Evolutionary conservation across 2,113 vertebrate genomes (phyloP).

Genomic region (Megaleporinus macrocephalus): DNA sequence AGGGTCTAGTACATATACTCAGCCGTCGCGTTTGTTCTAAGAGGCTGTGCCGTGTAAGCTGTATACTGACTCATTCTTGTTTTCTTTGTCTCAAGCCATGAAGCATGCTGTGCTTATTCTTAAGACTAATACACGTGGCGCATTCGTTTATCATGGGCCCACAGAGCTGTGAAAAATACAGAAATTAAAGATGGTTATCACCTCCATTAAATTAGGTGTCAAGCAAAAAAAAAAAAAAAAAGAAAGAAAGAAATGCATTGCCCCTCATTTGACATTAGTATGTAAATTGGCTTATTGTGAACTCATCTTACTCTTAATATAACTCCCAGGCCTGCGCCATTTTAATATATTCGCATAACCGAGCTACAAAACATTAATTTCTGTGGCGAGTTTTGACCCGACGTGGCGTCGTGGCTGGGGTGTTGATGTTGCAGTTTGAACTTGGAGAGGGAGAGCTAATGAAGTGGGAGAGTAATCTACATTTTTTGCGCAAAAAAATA

Average conservation of each 20-base stretch:
- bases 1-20: not conserved
- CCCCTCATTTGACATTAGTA: slow-evolving; percentile 43
- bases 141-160: slow-evolving; percentile 44
- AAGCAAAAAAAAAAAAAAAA: slow-evolving; percentile 41
- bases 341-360: slow-evolving; percentile 8
- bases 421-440: slow-evolving; percentile 10
- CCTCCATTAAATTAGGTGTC: slow-evolving; percentile 47
- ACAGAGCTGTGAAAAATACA: slow-evolving; percentile 50
- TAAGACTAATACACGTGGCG: slow-evolving; percentile 35
- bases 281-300: slow-evolving; percentile 42
- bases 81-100: slow-evolving; percentile 33
- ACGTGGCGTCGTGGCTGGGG: not conserved
- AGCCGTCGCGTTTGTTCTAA: not conserved
- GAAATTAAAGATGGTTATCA: slow-evolving; percentile 54
- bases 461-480: slow-evolving; percentile 16
- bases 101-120: slow-evolving; percentile 25
- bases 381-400: slow-evolving; percentile 4
- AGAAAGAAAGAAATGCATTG: slow-evolving; percentile 26
- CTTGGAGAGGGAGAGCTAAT: not conserved
- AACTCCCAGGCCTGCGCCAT: slow-evolving; percentile 20
- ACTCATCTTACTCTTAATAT: slow-evolving; percentile 28
- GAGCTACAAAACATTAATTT: not conserved
- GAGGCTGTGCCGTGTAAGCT: not conserved
- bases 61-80: slow-evolving; percentile 18
- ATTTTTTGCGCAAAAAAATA: too few relatives aligned